Conservation (phyloP, 92 coral and sea anemone species). For the Phenganax marumi region DNA sequence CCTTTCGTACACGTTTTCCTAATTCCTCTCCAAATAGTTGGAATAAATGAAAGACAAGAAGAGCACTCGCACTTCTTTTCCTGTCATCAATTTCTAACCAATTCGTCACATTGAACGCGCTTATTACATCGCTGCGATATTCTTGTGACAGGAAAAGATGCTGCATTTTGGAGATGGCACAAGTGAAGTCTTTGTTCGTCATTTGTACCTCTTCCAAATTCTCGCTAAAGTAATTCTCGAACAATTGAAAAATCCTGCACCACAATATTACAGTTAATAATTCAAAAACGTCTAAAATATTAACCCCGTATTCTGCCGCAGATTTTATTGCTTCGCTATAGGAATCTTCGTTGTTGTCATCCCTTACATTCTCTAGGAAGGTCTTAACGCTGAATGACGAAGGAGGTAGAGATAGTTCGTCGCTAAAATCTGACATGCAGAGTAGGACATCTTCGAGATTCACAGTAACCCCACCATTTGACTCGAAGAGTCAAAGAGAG, state of each 20-base stretch:
- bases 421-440: constrained; percentile 5
- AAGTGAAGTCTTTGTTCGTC: constrained; percentile 1
- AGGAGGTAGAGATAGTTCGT: constrained; percentile 7
- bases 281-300: constrained; percentile 2
- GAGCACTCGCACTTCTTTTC: constrained; percentile 4
- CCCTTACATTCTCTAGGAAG: neutral
- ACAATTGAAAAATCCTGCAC: neutral
- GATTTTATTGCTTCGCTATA: constrained; percentile 1
- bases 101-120: neutral
- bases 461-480: neutral
- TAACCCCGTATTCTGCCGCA: neutral
- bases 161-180: neutral
- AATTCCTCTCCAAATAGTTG: neutral
- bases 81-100: constrained; percentile 1
- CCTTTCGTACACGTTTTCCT: constrained; percentile 8
- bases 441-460: neutral
- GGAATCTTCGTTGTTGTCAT: constrained; percentile 2
- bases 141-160: constrained; percentile 1
- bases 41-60: neutral
- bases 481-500: too few relatives aligned
- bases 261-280: neutral
- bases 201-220: neutral
- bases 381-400: neutral
- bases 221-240: neutral
- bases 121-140: neutral